Percentiles rank a stretch among this genome's conserved stretches.
Evolutionary conservation across 37 sponge, comb jelly and placozoan genomes (phyloP).

Genomic region (Bolinopsis microptera): DNA sequence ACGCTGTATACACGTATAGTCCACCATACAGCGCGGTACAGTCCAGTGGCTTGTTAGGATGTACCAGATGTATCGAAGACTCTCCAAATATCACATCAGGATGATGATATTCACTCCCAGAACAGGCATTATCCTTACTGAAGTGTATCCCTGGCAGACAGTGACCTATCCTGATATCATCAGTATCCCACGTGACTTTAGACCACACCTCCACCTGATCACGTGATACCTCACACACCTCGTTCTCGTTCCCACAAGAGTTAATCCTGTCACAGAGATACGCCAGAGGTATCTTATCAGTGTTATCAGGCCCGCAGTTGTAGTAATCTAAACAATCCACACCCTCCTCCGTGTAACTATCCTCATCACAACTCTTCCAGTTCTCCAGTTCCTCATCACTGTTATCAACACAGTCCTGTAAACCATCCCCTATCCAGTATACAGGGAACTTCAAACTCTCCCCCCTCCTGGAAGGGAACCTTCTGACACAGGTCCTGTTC

Average conservation of each 20-base stretch:
- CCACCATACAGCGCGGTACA: neutral
- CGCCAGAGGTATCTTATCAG: neutral
- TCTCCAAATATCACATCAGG: neutral
- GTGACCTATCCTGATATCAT: neutral
- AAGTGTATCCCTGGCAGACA: neutral
- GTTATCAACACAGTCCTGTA: neutral
- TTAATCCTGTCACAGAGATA: conserved; percentile 1
- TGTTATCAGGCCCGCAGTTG: neutral
- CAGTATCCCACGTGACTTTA: neutral
- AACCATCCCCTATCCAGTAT: neutral
- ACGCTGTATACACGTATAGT: neutral
- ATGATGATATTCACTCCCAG: too few species aligned
- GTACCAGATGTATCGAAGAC: neutral
- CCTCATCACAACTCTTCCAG: neutral
- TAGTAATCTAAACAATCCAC: neutral
- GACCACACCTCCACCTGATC: neutral
- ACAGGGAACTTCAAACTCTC: neutral
- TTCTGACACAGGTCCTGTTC: neutral
- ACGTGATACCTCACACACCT: neutral
- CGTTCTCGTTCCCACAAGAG: neutral
- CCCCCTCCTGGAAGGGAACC: neutral
- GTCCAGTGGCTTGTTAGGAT: neutral
- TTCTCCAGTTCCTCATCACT: neutral
- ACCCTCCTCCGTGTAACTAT: neutral
- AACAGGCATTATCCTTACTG: neutral